phyloP scores from a whole-genome alignment of 2,113 vertebrate species.

The Actenoides lindsayi region DNA sequence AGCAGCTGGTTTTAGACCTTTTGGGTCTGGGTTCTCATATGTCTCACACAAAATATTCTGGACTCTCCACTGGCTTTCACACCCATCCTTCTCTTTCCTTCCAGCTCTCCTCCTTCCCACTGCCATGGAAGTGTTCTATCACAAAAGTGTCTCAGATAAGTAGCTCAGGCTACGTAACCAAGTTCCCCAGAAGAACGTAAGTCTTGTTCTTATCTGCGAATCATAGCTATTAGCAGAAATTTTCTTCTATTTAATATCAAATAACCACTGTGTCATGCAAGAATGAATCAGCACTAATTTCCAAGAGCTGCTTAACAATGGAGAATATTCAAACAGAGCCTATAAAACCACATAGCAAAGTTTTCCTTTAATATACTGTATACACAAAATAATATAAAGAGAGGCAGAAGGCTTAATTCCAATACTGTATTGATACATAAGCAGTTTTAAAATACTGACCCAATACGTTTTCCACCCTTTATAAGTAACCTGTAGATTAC shows the following conservation, averaged over 20 bases:
- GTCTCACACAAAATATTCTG: neutral
- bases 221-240: neutral
- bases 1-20: neutral
- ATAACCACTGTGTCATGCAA: neutral
- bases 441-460: neutral
- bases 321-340: neutral
- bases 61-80: neutral
- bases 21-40: neutral
- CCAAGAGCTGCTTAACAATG: neutral
- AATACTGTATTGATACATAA: neutral
- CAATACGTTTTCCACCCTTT: neutral
- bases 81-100: neutral
- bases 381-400: neutral
- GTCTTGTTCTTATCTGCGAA: neutral
- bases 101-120: neutral
- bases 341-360: neutral
- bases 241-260: neutral
- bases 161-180: neutral
- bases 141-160: neutral
- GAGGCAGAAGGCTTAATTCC: neutral
- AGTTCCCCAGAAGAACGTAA: neutral
- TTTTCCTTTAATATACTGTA: neutral
- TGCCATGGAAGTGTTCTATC: neutral
- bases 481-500: neutral
- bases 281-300: neutral